A percentile compares a stretch with the other conserved stretches of the same genome.
phyloP scores from a whole-genome alignment of 2,888 invertebrate species.

The Auanema freiburgensis region DNA sequence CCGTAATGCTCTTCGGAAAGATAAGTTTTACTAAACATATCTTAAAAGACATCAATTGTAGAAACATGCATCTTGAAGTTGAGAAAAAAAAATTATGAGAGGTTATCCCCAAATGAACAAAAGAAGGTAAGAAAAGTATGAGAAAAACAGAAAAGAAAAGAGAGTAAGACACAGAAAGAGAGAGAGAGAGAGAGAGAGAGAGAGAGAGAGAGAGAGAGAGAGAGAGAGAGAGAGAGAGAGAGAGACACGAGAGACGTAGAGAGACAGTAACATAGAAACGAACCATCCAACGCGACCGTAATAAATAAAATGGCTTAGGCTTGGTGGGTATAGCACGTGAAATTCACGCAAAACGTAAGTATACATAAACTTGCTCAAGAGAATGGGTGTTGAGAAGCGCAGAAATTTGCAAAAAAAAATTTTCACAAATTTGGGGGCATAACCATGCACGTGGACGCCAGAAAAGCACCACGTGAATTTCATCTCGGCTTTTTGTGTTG shows the following conservation, averaged over 20 bases:
- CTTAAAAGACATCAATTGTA: too few species aligned
- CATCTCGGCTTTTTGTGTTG: too few species aligned
- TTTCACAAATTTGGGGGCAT: too few species aligned
- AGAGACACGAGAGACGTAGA: background rate
- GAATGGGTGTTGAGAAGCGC: background rate
- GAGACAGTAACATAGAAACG: background rate
- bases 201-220: background rate
- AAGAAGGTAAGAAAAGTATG: background rate
- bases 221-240: background rate
- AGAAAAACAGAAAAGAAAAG: background rate
- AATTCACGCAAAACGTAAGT: background rate
- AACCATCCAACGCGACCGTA: background rate
- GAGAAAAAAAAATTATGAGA: too few species aligned
- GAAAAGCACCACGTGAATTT: too few species aligned
- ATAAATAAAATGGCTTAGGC: background rate
- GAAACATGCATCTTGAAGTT: too few species aligned
- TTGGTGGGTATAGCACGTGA: background rate
- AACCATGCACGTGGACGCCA: too few species aligned
- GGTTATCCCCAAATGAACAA: too few species aligned
- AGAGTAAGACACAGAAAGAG: slow-evolving; percentile 8
- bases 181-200: slow-evolving; percentile 2
- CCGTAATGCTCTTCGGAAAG: too few species aligned
- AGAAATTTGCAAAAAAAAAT: background rate
- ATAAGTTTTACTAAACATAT: too few species aligned
- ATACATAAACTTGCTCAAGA: background rate